phyloP scores from a whole-genome alignment of 2,888 invertebrate species.

The Drosophila nigritarsus region DNA sequence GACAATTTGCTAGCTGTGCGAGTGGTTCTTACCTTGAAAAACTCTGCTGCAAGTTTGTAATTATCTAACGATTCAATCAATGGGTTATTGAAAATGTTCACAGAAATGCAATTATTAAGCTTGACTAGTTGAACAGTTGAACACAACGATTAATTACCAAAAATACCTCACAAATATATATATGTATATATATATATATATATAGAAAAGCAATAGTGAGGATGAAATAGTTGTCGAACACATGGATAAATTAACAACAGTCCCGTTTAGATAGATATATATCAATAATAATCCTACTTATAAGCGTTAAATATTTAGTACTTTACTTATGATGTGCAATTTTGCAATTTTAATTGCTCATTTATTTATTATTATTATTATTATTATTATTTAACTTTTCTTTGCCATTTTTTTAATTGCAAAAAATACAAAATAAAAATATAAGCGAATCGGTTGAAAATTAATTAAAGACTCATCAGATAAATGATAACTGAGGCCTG shows the following conservation, averaged over 20 bases:
- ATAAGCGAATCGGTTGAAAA: constrained; percentile 47
- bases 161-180: not conserved
- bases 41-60: not conserved
- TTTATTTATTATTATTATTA: not conserved
- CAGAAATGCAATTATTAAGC: not conserved
- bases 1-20: constrained; percentile 10
- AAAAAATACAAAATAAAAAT: constrained; percentile 16
- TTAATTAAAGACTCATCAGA: constrained; percentile 79
- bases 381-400: not conserved
- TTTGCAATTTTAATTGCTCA: not conserved
- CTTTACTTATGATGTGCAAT: not conserved
- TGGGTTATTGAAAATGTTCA: not conserved
- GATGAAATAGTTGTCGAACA: not conserved
- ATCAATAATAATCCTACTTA: not conserved
- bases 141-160: not conserved
- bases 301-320: not conserved
- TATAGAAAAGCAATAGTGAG: not conserved
- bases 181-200: not conserved
- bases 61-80: not conserved
- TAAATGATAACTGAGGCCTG: constrained; percentile 48
- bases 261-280: not conserved
- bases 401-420: not conserved
- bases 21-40: constrained; percentile 6
- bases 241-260: not conserved
- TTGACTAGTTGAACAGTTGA: not conserved